These are phyloP conservation scores for Papilio machaon DNA, from an alignment of 1,140 invertebrate species.

Conservation along the genomic window DNA sequence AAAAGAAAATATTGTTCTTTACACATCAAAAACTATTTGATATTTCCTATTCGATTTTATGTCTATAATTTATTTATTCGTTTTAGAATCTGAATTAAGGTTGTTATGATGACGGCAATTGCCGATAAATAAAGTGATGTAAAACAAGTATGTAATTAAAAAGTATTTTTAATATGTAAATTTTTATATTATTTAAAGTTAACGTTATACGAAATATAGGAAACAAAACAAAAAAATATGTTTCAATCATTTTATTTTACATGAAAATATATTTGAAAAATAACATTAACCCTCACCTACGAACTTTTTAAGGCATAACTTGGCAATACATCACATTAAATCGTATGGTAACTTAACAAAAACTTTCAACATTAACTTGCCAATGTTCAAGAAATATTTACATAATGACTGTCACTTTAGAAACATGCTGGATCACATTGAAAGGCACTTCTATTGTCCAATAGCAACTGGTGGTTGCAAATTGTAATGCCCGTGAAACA, in stretches of 20 bases:
- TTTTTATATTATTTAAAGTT: background rate
- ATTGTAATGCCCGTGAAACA: conserved; percentile 80
- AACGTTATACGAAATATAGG: background rate
- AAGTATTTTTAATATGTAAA: background rate
- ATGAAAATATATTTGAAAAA: conserved; percentile 39
- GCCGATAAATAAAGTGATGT: background rate
- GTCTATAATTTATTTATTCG: background rate
- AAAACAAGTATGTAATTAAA: background rate
- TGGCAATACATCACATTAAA: conserved; percentile 48
- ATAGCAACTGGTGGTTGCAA: conserved; percentile 76
- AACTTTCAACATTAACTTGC: conserved; percentile 39
- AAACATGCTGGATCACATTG: conserved; percentile 16
- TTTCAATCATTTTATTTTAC: conserved; percentile 37
- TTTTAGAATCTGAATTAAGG: background rate
- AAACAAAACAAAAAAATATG: background rate
- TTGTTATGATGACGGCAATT: background rate
- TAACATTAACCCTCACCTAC: conserved; percentile 33
- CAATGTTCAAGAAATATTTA: conserved; percentile 16
- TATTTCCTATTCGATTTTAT: background rate
- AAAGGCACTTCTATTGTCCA: conserved; percentile 64
- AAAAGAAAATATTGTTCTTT: no score
- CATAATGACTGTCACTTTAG: conserved; percentile 19
- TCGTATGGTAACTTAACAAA: conserved; percentile 58
- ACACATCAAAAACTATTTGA: background rate
- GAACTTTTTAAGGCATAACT: conserved; percentile 42